Base-by-base conservation (phyloP, 35 echinoderm and acorn worm genomes). In the Lytechinus pictus region DNA sequence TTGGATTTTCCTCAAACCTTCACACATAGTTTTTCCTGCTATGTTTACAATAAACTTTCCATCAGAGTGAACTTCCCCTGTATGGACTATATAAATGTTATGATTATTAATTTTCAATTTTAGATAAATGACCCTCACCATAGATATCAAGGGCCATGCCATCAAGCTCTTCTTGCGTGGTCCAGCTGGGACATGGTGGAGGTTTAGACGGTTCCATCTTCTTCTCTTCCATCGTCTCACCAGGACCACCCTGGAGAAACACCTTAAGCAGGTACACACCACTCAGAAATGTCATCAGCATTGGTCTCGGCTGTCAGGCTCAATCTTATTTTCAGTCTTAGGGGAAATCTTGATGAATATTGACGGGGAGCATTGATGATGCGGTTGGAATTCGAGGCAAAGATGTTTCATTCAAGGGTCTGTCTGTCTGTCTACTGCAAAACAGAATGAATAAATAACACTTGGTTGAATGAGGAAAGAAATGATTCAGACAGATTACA, bases 231-330 rank as follows among this genome's bases (percentile, higher is more conserved):
- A 93, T 61, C 87, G 54, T 93, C 87, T 91, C 54, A 60, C 28
- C 87, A 44, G 13, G 52, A 9, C 27, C 53, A 8, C 54, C 54
- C 33, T 87, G 87, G 55, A 87, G 71, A 16, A 90, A 94, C 91
- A 87, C 88, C 86, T 94, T 96, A 10, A 94, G 56, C 54, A 96
- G 53, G 29, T 96, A 94, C 52, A 95, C 33, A 16, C 91, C 27
- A 19, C 94, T 94, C 87, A 96, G 87, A 92, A 96, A 57, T 29
- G 96, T 96, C 54, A 96, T 52, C 86, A 96, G 87, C 96, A 96
- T 96, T 92, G 96, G 96, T 24, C 72, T 86, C 5, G 88, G 8
- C 88, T 90, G 6, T 3, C 66, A 24, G n/a, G 66, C 8, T 79
- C 1, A 19, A 24, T 19, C 66, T 0, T 24, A 7, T 79, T 24